Conservation (phyloP, 2,797 vertebrate species). For the Coccyzus lansbergi region DNA sequence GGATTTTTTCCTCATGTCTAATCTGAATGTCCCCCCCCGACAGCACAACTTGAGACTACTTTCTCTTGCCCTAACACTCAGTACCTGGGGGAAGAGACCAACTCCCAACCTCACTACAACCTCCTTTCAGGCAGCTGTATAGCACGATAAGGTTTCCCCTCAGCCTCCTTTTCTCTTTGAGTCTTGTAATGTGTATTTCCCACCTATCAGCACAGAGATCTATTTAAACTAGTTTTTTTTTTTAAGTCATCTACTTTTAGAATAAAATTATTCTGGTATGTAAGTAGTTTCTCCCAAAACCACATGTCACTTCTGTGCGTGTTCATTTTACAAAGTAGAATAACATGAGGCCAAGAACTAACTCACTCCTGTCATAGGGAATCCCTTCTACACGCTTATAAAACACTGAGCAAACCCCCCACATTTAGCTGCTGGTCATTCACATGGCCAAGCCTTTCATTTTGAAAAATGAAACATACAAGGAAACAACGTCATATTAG, state of each 20-base stretch:
- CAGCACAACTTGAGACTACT: too few relatives aligned
- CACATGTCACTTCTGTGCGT: not conserved
- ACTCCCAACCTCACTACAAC: too few relatives aligned
- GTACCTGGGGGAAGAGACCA: too few relatives aligned
- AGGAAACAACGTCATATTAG: not conserved
- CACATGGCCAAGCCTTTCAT: not conserved
- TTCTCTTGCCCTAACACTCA: too few relatives aligned
- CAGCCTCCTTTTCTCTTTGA: not conserved
- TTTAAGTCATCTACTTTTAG: not conserved
- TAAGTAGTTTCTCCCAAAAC: not conserved
- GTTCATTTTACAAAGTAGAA: not conserved
- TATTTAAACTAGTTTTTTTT: not conserved
- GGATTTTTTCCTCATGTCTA: too few relatives aligned
- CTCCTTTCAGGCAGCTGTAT: too few relatives aligned
- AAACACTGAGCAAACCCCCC: not conserved
- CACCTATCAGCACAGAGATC: not conserved
- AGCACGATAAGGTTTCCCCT: too few relatives aligned
- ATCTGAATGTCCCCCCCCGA: too few relatives aligned
- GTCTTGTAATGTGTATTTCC: not conserved
- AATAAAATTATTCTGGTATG: not conserved
- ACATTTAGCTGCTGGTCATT: not conserved
- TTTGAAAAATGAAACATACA: not conserved
- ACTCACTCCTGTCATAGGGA: not conserved
- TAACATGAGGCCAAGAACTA: not conserved
- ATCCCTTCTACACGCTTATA: not conserved